Percentiles rank a stretch among this genome's conserved stretches.
These are phyloP conservation scores for Lycocorax pyrrhopterus DNA, from an alignment of 2,113 vertebrate genomes.

Conservation along the genomic window DNA sequence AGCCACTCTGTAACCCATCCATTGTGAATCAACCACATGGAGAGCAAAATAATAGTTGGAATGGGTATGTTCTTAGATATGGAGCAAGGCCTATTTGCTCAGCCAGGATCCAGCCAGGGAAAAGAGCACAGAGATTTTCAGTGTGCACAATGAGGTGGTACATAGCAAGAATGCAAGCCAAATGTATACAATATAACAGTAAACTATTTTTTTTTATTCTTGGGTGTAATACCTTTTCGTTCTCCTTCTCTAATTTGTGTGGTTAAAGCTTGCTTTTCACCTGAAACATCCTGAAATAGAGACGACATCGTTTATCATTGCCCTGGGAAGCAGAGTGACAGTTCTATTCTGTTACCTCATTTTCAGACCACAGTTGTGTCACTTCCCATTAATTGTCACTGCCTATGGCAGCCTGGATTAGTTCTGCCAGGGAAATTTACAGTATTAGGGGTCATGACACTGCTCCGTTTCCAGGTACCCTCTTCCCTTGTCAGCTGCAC, in stretches of 20 bases:
- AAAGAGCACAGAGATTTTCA: neutral
- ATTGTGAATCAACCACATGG: neutral
- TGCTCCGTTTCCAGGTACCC: neutral
- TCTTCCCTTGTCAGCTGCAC: neutral
- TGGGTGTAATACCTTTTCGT: neutral
- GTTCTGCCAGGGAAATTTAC: constrained; percentile 30
- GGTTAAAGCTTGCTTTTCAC: neutral
- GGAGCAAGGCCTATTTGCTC: neutral
- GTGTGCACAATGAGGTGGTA: neutral
- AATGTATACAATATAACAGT: neutral
- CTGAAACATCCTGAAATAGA: neutral
- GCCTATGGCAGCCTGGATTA: constrained; percentile 21
- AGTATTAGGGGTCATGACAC: accelerated
- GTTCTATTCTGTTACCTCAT: constrained; percentile 38
- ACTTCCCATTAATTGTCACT: constrained; percentile 2
- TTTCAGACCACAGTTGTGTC: constrained; percentile 16
- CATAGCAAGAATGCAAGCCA: neutral
- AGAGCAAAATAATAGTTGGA: neutral
- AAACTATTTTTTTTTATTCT: neutral
- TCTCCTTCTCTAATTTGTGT: neutral
- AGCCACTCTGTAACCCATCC: neutral
- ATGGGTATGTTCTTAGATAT: neutral
- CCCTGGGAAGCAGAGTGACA: neutral
- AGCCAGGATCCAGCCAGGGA: neutral
- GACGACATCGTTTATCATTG: constrained; percentile 10